Evolutionary conservation across 2,888 invertebrate genomes (phyloP).

Genomic region (Leucozona laternaria): DNA sequence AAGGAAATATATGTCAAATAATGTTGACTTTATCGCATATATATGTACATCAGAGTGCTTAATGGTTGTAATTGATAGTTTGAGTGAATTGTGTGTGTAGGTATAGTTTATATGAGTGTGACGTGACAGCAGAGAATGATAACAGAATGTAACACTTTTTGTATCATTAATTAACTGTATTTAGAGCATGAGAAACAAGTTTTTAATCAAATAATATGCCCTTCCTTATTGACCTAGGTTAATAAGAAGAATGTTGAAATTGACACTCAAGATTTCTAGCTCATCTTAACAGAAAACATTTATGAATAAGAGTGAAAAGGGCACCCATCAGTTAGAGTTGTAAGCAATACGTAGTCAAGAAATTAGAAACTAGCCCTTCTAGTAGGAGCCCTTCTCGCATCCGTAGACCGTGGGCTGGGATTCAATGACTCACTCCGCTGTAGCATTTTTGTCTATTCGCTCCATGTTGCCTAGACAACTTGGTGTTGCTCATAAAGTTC

Average conservation of each 20-base stretch:
- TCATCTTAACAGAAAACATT: neutral
- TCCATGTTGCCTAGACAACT: too few species aligned
- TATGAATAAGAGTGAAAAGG: neutral
- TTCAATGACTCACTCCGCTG: too few species aligned
- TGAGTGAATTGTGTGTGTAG: constrained; percentile 34
- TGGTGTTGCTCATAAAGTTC: too few species aligned
- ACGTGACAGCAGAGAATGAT: constrained; percentile 38
- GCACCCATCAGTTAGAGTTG: neutral
- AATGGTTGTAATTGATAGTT: constrained; percentile 49
- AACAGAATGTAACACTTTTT: neutral
- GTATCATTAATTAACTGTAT: constrained; percentile 1
- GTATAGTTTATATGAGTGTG: constrained; percentile 22
- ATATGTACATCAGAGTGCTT: constrained; percentile 56
- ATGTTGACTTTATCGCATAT: constrained; percentile 44
- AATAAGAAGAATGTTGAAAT: constrained; percentile 8
- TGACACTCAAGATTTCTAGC: neutral
- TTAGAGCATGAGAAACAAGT: constrained; percentile 3
- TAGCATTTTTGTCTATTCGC: too few species aligned
- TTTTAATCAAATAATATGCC: constrained; percentile 16
- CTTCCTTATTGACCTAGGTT: constrained; percentile 20
- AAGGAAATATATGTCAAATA: constrained; percentile 51
- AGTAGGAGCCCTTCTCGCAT: too few species aligned
- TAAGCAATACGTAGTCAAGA: too few species aligned
- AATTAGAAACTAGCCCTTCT: too few species aligned
- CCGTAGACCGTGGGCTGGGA: too few species aligned